Conservation (phyloP, 2,113 vertebrate genomes). For the Hemiscyllium ocellatum region DNA sequence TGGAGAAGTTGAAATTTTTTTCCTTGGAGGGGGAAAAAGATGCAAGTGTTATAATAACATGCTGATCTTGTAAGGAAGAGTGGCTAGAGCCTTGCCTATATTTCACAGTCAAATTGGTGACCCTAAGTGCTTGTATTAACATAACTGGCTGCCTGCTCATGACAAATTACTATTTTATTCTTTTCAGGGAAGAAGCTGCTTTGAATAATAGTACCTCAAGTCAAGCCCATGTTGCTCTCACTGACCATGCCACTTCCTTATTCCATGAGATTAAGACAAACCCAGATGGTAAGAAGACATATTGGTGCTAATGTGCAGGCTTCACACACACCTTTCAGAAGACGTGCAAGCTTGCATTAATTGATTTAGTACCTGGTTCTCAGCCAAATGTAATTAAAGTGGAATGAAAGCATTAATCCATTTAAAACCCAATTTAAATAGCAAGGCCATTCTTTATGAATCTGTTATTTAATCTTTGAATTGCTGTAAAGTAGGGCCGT, state of each 20-base stretch:
- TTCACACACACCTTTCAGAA: background rate
- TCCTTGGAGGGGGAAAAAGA: background rate
- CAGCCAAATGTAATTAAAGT: background rate
- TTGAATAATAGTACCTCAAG: constrained; percentile 55
- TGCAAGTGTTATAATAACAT: background rate
- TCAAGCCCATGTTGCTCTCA: constrained; percentile 62
- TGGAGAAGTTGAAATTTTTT: background rate
- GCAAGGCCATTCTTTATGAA: background rate
- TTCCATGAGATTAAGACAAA: constrained; percentile 66
- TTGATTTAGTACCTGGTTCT: background rate
- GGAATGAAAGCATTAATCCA: background rate
- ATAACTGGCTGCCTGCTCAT: background rate
- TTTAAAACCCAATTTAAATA: background rate
- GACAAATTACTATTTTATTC: background rate
- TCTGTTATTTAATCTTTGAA: background rate
- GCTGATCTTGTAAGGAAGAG: background rate
- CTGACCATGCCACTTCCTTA: constrained; percentile 59
- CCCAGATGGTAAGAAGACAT: constrained; percentile 54
- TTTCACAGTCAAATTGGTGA: background rate
- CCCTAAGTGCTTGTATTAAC: background rate
- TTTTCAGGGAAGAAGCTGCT: constrained; percentile 70
- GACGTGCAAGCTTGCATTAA: background rate
- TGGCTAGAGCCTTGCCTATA: background rate
- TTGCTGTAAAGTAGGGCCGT: background rate
- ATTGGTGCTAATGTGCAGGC: background rate